Evolutionary conservation across 2,888 invertebrate species (phyloP).

Genomic region (Euphydryas editha): DNA sequence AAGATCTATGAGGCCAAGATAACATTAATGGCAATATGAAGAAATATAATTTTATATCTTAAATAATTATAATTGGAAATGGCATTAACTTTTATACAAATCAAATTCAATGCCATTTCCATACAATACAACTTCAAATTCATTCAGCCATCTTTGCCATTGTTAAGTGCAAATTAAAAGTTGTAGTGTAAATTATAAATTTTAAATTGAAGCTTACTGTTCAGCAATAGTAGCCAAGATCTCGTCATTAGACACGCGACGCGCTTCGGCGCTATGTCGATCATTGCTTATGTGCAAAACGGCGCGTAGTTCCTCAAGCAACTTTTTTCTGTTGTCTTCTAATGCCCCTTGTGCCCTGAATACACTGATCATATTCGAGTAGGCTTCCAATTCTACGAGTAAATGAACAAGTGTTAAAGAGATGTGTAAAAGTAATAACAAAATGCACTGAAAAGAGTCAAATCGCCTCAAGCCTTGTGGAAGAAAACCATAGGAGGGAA

Average conservation of each 20-base stretch:
- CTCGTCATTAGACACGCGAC: conserved; percentile 96
- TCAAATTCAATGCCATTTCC: conserved; percentile 1
- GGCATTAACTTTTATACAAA: background rate
- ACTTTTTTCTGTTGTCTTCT: conserved; percentile 91
- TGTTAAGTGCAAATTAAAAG: conserved; percentile 64
- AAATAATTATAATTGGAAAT: conserved; percentile 29
- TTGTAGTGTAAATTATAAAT: conserved; percentile 54
- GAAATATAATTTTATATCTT: conserved; percentile 8
- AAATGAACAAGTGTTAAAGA: conserved; percentile 54
- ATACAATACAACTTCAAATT: conserved; percentile 43
- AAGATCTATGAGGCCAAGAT: conserved; percentile 54
- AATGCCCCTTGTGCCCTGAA: conserved; percentile 96
- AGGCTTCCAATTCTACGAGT: conserved; percentile 94
- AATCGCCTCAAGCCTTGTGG: conserved; percentile 55
- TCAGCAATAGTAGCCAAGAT: conserved; percentile 94
- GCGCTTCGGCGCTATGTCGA: conserved; percentile 95
- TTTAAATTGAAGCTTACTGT: conserved; percentile 86
- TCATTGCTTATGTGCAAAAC: conserved; percentile 94
- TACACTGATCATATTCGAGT: conserved; percentile 94
- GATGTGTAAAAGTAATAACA: conserved; percentile 42
- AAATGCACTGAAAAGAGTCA: conserved; percentile 49
- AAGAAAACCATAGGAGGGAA: conserved; percentile 81
- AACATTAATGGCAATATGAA: background rate
- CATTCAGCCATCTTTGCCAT: conserved; percentile 76
- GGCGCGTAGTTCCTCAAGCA: conserved; percentile 92